Evolutionary conservation across 2,888 invertebrate species (phyloP).

Genomic region (Meteorus cinctellus): DNA sequence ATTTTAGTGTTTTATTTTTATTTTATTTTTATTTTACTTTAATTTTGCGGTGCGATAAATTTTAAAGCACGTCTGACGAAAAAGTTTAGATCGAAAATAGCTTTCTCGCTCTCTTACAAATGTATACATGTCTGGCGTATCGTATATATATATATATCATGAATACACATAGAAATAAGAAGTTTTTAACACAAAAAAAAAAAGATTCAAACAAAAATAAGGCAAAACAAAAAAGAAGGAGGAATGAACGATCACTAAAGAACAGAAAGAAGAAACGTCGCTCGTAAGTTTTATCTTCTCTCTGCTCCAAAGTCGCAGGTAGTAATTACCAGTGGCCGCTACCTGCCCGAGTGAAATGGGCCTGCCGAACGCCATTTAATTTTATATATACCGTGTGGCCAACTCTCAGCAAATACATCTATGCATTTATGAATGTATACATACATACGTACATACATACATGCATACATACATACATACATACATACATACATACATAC

Average conservation of each 20-base stretch:
- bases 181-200: neutral
- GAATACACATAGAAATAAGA: neutral
- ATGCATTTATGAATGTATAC: neutral
- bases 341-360: slow-evolving; percentile 72
- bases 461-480: slow-evolving; percentile 35
- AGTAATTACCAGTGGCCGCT: slow-evolving; percentile 74
- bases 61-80: slow-evolving; percentile 24
- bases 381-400: slow-evolving; percentile 64
- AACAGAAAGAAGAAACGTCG: slow-evolving; percentile 37
- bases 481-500: slow-evolving; percentile 32
- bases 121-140: neutral
- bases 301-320: slow-evolving; percentile 61
- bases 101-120: neutral
- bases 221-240: neutral
- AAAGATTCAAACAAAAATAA: neutral
- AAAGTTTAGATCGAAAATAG: slow-evolving; percentile 4
- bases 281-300: slow-evolving; percentile 62
- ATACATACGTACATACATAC: slow-evolving; percentile 28
- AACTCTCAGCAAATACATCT: slow-evolving; percentile 30
- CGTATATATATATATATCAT: neutral
- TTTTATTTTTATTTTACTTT: slow-evolving; percentile 29
- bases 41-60: slow-evolving; percentile 35
- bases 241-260: slow-evolving; percentile 24
- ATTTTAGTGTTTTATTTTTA: neutral
- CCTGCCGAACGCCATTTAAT: slow-evolving; percentile 72